Evolutionary conservation across 2,888 invertebrate genomes (phyloP).

Genomic region (Axea sp.): DNA sequence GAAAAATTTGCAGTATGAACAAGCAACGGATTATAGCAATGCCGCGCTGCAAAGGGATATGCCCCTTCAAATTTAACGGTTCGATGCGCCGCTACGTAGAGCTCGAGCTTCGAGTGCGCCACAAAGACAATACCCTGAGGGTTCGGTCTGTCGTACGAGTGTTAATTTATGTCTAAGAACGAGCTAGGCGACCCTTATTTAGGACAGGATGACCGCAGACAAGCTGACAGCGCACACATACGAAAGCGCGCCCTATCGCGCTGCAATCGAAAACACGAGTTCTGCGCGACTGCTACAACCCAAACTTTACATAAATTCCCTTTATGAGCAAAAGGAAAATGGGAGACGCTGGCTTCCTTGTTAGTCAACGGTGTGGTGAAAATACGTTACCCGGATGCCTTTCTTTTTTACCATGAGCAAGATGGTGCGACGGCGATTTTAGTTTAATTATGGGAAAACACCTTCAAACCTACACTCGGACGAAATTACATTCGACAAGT

Average conservation of each 20-base stretch:
- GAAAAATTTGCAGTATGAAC: constrained; percentile 63
- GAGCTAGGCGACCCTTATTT: constrained; percentile 63
- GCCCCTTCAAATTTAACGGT: constrained; percentile 64
- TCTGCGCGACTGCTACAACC: constrained; percentile 47
- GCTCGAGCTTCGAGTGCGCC: constrained; percentile 60
- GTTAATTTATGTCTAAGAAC: constrained; percentile 64
- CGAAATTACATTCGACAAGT: constrained; percentile 30
- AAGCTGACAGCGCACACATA: constrained; percentile 63
- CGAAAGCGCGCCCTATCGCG: constrained; percentile 60
- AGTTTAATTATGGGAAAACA: constrained; percentile 45
- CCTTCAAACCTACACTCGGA: not conserved
- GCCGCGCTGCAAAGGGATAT: constrained; percentile 63
- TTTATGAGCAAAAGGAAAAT: constrained; percentile 60
- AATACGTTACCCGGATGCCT: constrained; percentile 43
- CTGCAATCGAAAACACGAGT: constrained; percentile 58
- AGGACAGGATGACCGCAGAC: constrained; percentile 64
- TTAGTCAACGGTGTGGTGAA: constrained; percentile 40
- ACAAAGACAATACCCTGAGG: constrained; percentile 64
- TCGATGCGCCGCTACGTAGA: constrained; percentile 61
- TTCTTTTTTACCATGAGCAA: constrained; percentile 34
- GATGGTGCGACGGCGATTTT: constrained; percentile 43
- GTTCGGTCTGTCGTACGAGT: constrained; percentile 63
- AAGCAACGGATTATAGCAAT: constrained; percentile 62
- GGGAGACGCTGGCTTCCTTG: constrained; percentile 51
- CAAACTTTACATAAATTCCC: constrained; percentile 62